Evolutionary conservation across 2,888 invertebrate genomes (phyloP).

Genomic region (Octodonta nipae): DNA sequence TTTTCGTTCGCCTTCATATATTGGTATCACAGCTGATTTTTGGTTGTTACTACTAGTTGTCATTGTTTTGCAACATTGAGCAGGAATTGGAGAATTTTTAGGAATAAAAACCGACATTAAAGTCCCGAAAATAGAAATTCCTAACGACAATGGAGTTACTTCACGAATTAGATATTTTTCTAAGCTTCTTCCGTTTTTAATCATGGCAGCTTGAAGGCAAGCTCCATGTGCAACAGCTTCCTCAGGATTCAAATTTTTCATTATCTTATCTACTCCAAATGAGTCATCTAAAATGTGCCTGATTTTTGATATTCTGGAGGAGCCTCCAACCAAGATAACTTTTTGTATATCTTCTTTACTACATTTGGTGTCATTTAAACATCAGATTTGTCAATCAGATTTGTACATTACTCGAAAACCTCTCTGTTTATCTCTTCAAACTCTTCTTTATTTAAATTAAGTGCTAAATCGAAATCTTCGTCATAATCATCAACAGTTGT

Average conservation of each 20-base stretch:
- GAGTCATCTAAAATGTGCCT: constrained; percentile 10
- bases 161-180: too few species aligned
- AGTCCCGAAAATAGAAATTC: constrained; percentile 9
- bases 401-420: constrained; percentile 10
- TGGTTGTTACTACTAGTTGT: constrained; percentile 10
- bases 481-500: too few species aligned
- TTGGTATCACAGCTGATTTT: constrained; percentile 3
- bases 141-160: constrained; percentile 18
- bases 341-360: constrained; percentile 12
- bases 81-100: constrained; percentile 14
- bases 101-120: constrained; percentile 13
- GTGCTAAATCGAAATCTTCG: constrained; percentile 8
- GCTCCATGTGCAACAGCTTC: too few species aligned
- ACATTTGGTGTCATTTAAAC: constrained; percentile 10
- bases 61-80: background rate
- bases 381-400: constrained; percentile 11
- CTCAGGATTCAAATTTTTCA: constrained; percentile 16
- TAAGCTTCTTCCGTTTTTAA: too few species aligned
- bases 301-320: constrained; percentile 17
- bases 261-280: constrained; percentile 12
- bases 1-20: constrained; percentile 16
- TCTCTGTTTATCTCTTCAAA: constrained; percentile 13
- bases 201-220: too few species aligned
- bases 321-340: constrained; percentile 18
- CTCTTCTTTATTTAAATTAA: constrained; percentile 10